phyloP scores from a whole-genome alignment of 2,797 vertebrate genomes.

The Chloroceryle amazona region DNA sequence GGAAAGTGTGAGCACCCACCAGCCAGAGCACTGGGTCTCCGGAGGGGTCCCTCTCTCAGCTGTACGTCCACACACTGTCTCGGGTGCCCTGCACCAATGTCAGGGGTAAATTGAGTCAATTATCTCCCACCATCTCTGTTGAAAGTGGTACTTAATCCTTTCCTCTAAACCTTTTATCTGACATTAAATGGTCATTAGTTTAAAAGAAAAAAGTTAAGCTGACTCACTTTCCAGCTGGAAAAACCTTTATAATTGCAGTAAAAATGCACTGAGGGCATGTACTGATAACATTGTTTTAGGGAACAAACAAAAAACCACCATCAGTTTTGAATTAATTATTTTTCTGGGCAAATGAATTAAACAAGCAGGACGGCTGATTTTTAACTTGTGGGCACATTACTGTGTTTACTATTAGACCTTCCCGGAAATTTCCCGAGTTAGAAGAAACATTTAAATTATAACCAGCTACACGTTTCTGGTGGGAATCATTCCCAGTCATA shows the following conservation, averaged over 20 bases:
- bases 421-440: slow-evolving; percentile 25
- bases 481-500: neutral
- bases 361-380: neutral
- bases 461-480: neutral
- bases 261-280: neutral
- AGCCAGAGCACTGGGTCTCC: accelerated
- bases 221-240: slow-evolving; percentile 52
- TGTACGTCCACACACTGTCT: neutral
- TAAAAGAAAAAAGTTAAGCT: slow-evolving; percentile 49
- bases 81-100: neutral
- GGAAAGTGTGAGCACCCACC: neutral
- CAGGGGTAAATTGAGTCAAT: slow-evolving; percentile 17
- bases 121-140: slow-evolving; percentile 48
- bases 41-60: neutral
- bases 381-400: neutral
- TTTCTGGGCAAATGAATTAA: slow-evolving; percentile 40
- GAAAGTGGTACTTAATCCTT: slow-evolving; percentile 64
- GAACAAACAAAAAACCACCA: slow-evolving; percentile 31
- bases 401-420: slow-evolving; percentile 28
- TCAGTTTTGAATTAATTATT: slow-evolving; percentile 20
- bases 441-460: slow-evolving; percentile 35
- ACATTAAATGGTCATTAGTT: slow-evolving; percentile 62
- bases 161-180: slow-evolving; percentile 57
- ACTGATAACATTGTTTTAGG: slow-evolving; percentile 41
- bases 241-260: slow-evolving; percentile 36